Conservation (phyloP, 2,797 vertebrate genomes). For the Chelon auratus region DNA sequence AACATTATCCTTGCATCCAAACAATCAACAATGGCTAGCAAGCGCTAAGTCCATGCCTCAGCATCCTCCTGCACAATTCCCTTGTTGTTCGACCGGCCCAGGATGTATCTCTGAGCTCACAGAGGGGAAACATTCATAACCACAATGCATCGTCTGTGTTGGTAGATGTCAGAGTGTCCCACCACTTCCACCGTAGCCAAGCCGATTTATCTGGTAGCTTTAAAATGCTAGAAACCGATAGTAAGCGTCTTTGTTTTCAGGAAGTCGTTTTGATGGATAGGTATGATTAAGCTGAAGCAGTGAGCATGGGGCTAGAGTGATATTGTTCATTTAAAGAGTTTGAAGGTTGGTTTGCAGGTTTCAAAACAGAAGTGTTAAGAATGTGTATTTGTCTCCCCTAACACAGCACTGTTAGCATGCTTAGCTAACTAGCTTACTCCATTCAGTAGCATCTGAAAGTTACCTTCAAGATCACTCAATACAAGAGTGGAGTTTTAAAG, state of each 20-base stretch:
- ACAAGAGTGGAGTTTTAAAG: background rate
- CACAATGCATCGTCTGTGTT: slow-evolving; percentile 76
- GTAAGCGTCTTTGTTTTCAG: slow-evolving; percentile 21
- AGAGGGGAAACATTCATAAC: slow-evolving; percentile 57
- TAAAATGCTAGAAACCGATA: slow-evolving; percentile 23
- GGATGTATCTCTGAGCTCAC: slow-evolving; percentile 70
- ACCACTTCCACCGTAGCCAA: slow-evolving; percentile 63
- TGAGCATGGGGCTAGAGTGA: background rate
- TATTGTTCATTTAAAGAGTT: background rate
- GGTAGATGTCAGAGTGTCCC: slow-evolving; percentile 63
- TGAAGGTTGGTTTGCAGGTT: background rate
- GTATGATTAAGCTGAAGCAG: slow-evolving; percentile 33
- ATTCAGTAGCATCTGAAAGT: background rate
- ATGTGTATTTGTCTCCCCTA: background rate
- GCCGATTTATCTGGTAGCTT: slow-evolving; percentile 40
- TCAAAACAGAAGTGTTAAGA: slow-evolving; percentile 1
- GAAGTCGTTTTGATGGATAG: slow-evolving; percentile 31
- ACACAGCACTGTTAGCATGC: background rate
- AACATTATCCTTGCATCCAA: slow-evolving; percentile 72
- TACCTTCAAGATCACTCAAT: background rate
- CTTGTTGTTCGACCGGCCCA: slow-evolving; percentile 66
- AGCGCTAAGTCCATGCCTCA: slow-evolving; percentile 54
- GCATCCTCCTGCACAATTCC: slow-evolving; percentile 68
- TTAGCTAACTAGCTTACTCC: background rate
- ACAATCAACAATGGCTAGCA: slow-evolving; percentile 71